A percentile compares a stretch with the other conserved stretches of the same genome.
phyloP scores from a whole-genome alignment of 2,888 invertebrate species.

The Coenonympha glycerion region DNA sequence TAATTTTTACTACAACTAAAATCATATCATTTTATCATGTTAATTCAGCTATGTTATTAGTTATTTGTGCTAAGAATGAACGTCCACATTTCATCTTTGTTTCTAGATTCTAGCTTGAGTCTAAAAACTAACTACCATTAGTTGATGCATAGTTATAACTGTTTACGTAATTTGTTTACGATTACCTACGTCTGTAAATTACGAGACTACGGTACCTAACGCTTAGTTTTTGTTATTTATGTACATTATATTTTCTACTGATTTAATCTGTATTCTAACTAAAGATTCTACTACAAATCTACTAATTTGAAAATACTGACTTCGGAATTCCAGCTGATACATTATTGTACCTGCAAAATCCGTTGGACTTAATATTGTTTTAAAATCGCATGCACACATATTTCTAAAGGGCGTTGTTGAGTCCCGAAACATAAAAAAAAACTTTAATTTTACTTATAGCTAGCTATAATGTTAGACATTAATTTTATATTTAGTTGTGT shows the following conservation, averaged over 20 bases:
- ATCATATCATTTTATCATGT: too few relatives aligned
- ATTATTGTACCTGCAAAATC: slow-evolving; percentile 54
- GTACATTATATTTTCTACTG: slow-evolving; percentile 11
- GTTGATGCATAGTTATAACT: slow-evolving; percentile 1
- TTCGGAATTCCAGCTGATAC: slow-evolving; percentile 50
- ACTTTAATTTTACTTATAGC: too few relatives aligned
- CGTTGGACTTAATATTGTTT: slow-evolving; percentile 5
- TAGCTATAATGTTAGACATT: too few relatives aligned
- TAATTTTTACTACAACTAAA: too few relatives aligned
- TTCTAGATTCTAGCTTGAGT: too few relatives aligned
- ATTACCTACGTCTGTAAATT: background rate
- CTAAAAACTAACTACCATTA: background rate
- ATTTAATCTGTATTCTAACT: background rate
- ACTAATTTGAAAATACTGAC: slow-evolving; percentile 52
- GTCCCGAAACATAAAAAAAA: too few relatives aligned
- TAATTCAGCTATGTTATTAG: background rate
- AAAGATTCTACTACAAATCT: slow-evolving; percentile 30
- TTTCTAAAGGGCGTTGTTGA: background rate
- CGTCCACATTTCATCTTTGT: background rate
- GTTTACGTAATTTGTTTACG: background rate
- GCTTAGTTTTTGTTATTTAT: background rate
- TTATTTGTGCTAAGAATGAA: background rate
- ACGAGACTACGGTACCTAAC: background rate
- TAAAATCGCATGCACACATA: background rate
- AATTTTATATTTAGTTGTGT: too few relatives aligned